These are phyloP conservation scores for Pseudopipra pipra DNA, from an alignment of 2,113 vertebrate genomes.

Conservation along the genomic window DNA sequence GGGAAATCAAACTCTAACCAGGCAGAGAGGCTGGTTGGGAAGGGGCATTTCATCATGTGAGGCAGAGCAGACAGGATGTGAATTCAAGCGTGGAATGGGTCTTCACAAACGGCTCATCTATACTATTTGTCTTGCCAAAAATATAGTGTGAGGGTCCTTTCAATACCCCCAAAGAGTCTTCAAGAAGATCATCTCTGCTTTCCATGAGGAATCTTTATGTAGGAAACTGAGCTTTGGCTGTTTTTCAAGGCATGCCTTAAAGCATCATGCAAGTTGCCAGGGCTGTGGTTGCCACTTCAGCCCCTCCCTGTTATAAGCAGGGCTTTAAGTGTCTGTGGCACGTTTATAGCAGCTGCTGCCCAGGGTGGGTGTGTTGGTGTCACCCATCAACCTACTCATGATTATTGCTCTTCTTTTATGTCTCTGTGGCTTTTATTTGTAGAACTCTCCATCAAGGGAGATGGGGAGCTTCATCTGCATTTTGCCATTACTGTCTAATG, in stretches of 20 bases:
- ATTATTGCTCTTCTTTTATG: not conserved
- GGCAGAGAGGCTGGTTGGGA: not conserved
- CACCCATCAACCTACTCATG: not conserved
- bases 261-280: not conserved
- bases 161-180: not conserved
- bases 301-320: not conserved
- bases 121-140: not conserved
- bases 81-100: not conserved
- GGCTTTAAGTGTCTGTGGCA: not conserved
- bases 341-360: fast-evolving
- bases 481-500: not conserved
- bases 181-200: not conserved
- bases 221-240: not conserved
- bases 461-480: not conserved
- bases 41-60: not conserved
- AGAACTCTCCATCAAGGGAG: not conserved
- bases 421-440: not conserved
- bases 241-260: not conserved
- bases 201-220: not conserved
- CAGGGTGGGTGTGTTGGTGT: not conserved
- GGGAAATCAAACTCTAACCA: too few relatives aligned
- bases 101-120: not conserved
- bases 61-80: fast-evolving
- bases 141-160: not conserved
- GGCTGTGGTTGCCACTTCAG: not conserved